Evolutionary conservation across 2,797 vertebrate genomes (phyloP).

Genomic region (Tamandua tetradactyla): DNA sequence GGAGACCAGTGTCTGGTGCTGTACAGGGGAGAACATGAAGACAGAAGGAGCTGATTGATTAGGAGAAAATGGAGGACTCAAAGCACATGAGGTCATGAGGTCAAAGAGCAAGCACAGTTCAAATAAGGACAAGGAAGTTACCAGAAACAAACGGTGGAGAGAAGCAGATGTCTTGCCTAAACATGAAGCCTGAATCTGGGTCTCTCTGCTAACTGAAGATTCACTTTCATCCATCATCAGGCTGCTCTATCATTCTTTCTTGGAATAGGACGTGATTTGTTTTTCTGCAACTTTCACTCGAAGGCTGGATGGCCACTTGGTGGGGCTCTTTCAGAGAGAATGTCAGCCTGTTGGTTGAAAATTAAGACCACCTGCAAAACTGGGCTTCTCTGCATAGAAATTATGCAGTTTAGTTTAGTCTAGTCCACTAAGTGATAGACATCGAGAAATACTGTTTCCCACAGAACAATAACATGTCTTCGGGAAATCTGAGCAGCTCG

Average conservation of each 20-base stretch:
- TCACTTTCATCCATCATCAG: background rate
- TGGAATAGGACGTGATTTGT: background rate
- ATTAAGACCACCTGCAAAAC: background rate
- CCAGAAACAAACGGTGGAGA: background rate
- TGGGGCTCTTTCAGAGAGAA: constrained; percentile 58
- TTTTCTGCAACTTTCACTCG: constrained; percentile 27
- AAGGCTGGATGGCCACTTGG: constrained; percentile 42
- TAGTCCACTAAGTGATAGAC: background rate
- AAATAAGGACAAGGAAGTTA: constrained; percentile 30
- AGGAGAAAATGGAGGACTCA: constrained; percentile 59
- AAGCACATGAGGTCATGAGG: constrained; percentile 27
- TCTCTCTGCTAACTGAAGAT: background rate
- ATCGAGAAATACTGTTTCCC: background rate
- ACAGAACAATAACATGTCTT: background rate
- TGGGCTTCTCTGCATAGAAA: background rate
- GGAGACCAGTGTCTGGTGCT: background rate
- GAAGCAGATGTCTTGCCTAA: constrained; percentile 24
- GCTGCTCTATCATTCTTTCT: background rate
- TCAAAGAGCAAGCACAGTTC: constrained; percentile 62
- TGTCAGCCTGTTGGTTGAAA: background rate
- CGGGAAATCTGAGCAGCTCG: background rate
- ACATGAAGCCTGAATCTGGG: background rate
- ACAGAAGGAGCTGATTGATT: constrained; percentile 40
- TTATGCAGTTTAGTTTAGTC: background rate
- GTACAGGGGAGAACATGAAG: background rate